phyloP scores from a whole-genome alignment of 2,797 vertebrate species.

The Notoglanidium macrostoma region DNA sequence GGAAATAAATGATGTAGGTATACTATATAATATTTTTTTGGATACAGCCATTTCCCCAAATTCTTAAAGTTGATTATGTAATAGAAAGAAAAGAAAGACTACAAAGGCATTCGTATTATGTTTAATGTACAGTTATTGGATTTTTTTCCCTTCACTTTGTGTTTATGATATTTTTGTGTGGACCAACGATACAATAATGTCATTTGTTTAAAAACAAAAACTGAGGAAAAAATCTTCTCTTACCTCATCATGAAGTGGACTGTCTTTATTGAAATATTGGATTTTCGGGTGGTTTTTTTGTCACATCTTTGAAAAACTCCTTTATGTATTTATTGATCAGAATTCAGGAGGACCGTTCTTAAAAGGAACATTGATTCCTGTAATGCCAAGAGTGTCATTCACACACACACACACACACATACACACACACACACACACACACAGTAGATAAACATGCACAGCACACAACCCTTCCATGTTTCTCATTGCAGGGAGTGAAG shows the following conservation, averaged over 20 bases:
- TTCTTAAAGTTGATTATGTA: background rate
- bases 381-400: conserved; percentile 1
- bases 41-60: background rate
- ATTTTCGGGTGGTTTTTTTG: conserved; percentile 10
- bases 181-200: background rate
- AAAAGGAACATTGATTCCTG: conserved; percentile 26
- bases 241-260: background rate
- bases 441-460: background rate
- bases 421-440: conserved; percentile 6
- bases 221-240: background rate
- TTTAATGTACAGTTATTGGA: background rate
- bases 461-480: background rate
- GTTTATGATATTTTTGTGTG: background rate
- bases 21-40: background rate
- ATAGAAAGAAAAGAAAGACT: background rate
- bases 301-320: conserved; percentile 18
- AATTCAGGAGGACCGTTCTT: background rate
- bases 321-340: conserved; percentile 44
- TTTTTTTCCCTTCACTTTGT: background rate
- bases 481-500: conserved; percentile 80
- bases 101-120: background rate
- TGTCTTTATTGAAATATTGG: conserved; percentile 27
- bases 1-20: background rate
- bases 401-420: conserved; percentile 1
- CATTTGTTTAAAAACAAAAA: conserved; percentile 2